These are phyloP conservation scores for Drosophila prosaltans DNA, from an alignment of 1,140 invertebrate species.

Conservation along the genomic window DNA sequence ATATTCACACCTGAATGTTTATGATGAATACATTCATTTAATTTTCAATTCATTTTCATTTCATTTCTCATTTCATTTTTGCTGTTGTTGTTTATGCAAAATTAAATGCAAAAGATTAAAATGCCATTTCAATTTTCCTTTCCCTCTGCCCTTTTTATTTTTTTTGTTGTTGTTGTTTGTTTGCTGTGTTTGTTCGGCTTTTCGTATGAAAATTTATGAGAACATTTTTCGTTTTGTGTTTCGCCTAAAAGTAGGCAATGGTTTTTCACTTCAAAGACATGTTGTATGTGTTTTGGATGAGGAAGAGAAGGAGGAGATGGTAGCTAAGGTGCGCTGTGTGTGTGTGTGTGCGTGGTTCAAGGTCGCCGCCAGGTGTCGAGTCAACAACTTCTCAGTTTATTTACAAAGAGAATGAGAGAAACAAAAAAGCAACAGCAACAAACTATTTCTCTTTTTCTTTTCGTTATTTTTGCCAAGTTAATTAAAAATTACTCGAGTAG, in stretches of 20 bases:
- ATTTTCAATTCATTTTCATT: slow-evolving; percentile 35
- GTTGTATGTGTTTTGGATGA: neutral
- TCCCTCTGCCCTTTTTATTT: neutral
- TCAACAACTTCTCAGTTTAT: neutral
- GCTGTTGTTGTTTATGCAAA: slow-evolving; percentile 15
- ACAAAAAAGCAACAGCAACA: too few species aligned
- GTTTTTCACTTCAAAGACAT: slow-evolving; percentile 12
- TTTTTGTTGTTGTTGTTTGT: neutral
- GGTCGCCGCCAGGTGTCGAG: neutral
- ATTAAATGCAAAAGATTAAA: slow-evolving; percentile 46
- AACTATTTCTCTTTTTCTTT: neutral
- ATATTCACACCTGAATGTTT: slow-evolving; percentile 58
- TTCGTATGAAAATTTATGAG: slow-evolving; percentile 22
- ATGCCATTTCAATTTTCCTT: slow-evolving; percentile 1
- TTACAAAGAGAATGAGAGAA: neutral
- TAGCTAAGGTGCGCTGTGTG: neutral
- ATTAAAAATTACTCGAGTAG: slow-evolving; percentile 7
- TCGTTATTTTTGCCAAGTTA: neutral
- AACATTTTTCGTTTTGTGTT: slow-evolving; percentile 32
- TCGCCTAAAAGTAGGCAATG: slow-evolving; percentile 48
- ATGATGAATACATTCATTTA: slow-evolving; percentile 8
- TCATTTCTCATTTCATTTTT: slow-evolving; percentile 37
- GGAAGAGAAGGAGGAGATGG: neutral
- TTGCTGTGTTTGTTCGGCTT: neutral
- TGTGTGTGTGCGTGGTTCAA: neutral